These are phyloP conservation scores for Prunella fulvescens DNA, from an alignment of 2,113 vertebrate species.

Conservation along the genomic window DNA sequence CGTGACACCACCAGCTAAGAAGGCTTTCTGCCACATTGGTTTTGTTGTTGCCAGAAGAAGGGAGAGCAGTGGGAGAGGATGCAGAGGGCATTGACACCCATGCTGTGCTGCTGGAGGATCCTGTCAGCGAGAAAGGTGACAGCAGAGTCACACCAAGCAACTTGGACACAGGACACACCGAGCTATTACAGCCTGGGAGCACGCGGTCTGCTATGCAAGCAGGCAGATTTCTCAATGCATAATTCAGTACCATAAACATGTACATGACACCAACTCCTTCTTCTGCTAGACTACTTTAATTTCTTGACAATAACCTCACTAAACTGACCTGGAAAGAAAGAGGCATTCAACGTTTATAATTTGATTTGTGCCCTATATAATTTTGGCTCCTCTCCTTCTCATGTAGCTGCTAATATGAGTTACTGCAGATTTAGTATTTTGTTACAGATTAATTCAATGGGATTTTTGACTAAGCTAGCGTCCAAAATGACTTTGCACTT, in stretches of 20 bases:
- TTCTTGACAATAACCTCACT: constrained; percentile 11
- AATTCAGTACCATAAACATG: constrained; percentile 11
- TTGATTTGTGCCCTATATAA: constrained; percentile 26
- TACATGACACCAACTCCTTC: background rate
- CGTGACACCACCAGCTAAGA: background rate
- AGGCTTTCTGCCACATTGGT: background rate
- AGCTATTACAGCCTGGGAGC: background rate
- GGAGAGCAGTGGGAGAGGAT: background rate
- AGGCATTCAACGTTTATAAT: background rate
- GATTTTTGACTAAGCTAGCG: constrained; percentile 4
- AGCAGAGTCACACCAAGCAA: background rate
- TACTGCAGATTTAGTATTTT: constrained; percentile 25
- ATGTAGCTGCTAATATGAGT: background rate
- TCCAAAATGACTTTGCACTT: constrained; percentile 57
- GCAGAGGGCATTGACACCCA: background rate
- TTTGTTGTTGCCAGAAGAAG: background rate
- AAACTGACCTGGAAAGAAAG: constrained; percentile 35
- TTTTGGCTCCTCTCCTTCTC: constrained; percentile 7
- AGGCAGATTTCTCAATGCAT: constrained; percentile 8
- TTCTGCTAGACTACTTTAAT: constrained; percentile 24
- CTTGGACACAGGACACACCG: background rate
- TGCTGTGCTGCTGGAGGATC: background rate
- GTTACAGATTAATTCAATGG: constrained; percentile 43
- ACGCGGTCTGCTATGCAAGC: accelerated
- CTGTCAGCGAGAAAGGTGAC: accelerated